Conservation (phyloP, 2,113 vertebrate species). For the Lepus europaeus region DNA sequence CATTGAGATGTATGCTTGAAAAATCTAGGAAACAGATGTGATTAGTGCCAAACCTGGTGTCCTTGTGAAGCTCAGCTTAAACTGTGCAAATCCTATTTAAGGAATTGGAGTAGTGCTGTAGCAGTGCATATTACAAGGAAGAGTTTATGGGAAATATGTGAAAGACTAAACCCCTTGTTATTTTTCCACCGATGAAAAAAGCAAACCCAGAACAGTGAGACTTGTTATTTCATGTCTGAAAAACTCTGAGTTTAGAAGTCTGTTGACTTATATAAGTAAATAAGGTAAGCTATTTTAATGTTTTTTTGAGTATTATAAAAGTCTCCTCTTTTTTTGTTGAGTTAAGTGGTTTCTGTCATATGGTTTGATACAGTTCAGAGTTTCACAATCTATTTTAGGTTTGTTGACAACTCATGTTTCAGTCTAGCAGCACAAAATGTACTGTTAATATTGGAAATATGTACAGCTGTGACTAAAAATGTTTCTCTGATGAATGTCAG, state of each 20-base stretch:
- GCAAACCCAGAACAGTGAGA: not conserved
- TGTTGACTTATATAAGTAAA: not conserved
- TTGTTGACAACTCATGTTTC: conserved; percentile 60
- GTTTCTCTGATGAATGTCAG: not conserved
- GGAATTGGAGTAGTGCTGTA: not conserved
- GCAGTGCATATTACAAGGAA: not conserved
- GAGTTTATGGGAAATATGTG: not conserved
- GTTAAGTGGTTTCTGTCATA: not conserved
- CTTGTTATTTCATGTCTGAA: not conserved
- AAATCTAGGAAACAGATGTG: not conserved
- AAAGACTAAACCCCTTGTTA: not conserved
- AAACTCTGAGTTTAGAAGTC: not conserved
- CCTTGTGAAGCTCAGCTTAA: not conserved
- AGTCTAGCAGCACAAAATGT: conserved; percentile 43
- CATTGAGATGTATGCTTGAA: too few relatives aligned
- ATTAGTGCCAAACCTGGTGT: not conserved
- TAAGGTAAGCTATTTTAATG: conserved; percentile 28
- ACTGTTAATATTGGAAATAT: conserved; percentile 17
- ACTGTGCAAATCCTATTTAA: not conserved
- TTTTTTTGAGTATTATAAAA: not conserved
- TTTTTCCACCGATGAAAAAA: not conserved
- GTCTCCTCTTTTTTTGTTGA: not conserved
- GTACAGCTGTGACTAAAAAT: not conserved
- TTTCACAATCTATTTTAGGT: conserved; percentile 49
- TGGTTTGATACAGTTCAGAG: not conserved